Percentiles rank a stretch among this genome's conserved stretches.
Conservation (phyloP, 2,797 vertebrate genomes). For the Acipenser ruthenus region DNA sequence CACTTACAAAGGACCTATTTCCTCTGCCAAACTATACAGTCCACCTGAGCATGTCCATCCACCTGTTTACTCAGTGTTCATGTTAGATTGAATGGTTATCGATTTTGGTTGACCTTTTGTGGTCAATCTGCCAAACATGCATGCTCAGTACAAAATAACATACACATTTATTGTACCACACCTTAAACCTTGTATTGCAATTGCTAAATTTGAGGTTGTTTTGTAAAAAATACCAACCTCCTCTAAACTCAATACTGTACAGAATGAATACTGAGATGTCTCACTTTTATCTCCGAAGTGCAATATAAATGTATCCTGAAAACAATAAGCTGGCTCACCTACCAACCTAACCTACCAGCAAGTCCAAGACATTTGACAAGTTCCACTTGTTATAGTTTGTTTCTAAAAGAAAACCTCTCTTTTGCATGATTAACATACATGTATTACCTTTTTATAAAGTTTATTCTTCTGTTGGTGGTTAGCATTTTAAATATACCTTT, state of each 20-base stretch:
- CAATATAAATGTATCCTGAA: constrained; percentile 12
- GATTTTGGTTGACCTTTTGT: no score
- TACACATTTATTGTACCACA: no score
- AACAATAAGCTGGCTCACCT: background rate
- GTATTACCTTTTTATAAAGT: constrained; percentile 9
- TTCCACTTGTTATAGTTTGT: no score
- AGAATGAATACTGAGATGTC: constrained; percentile 4
- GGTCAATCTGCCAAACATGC: no score
- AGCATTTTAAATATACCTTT: background rate
- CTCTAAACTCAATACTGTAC: constrained; percentile 6
- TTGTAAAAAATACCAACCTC: constrained; percentile 9
- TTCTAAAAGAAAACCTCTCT: no score
- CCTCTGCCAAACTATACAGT: no score
- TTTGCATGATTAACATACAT: constrained; percentile 13
- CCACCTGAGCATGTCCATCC: no score
- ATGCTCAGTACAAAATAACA: no score
- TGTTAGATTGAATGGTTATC: no score
- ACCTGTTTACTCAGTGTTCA: no score
- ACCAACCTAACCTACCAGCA: background rate
- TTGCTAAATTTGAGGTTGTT: background rate
- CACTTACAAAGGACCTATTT: no score
- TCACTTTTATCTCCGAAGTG: constrained; percentile 14
- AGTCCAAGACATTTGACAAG: background rate
- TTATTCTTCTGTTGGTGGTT: constrained; percentile 5
- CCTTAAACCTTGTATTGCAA: no score